phyloP scores from a whole-genome alignment of 2,888 invertebrate species.

The Acanthococcus lagerstroemiae region DNA sequence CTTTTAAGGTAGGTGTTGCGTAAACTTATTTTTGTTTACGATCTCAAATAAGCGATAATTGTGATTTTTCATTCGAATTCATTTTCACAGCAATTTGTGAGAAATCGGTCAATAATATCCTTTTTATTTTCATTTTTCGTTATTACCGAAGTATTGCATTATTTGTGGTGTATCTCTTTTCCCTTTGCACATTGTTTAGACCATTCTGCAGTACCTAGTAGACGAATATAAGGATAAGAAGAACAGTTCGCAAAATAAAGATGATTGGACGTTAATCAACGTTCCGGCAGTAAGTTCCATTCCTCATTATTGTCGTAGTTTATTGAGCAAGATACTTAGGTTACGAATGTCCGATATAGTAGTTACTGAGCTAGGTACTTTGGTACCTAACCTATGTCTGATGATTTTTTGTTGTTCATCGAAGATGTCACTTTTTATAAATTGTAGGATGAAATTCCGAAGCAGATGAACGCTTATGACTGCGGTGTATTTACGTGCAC shows the following conservation, averaged over 20 bases:
- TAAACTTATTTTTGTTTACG: too few species aligned
- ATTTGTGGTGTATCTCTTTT: slow-evolving; percentile 33
- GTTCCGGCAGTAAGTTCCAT: slow-evolving; percentile 36
- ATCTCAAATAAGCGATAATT: too few species aligned
- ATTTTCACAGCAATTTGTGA: too few species aligned
- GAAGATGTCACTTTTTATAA: slow-evolving; percentile 36
- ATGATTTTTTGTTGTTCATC: slow-evolving; percentile 1
- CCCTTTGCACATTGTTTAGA: slow-evolving; percentile 42
- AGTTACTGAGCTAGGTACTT: too few species aligned
- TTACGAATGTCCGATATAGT: too few species aligned
- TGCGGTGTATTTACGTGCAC: slow-evolving; percentile 97
- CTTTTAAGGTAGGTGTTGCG: too few species aligned
- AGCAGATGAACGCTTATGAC: slow-evolving; percentile 93
- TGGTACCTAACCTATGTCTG: slow-evolving; percentile 45
- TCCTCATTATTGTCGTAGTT: too few species aligned
- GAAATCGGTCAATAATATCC: too few species aligned
- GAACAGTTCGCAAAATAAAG: slow-evolving; percentile 58
- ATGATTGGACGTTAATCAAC: slow-evolving; percentile 56
- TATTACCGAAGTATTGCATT: too few species aligned
- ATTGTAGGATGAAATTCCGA: slow-evolving; percentile 64
- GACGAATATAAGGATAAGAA: slow-evolving; percentile 85
- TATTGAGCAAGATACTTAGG: too few species aligned
- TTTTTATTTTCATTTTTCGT: too few species aligned
- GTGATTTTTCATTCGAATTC: too few species aligned
- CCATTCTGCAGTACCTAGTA: slow-evolving; percentile 63